phyloP scores from a whole-genome alignment of 2,888 invertebrate species.

The Tyria jacobaeae region DNA sequence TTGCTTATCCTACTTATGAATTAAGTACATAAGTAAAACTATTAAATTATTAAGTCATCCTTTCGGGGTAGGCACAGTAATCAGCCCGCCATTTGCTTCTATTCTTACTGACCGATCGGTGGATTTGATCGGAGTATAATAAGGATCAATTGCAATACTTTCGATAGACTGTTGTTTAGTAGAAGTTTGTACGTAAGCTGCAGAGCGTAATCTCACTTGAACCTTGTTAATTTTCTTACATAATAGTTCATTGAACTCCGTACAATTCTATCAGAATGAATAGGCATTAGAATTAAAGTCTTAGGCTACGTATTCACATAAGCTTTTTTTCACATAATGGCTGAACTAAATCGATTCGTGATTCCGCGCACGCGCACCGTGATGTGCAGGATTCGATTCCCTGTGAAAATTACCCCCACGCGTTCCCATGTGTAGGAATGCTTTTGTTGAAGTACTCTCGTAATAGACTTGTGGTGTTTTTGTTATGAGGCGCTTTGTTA shows the following conservation, averaged over 20 bases:
- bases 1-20: too few species aligned
- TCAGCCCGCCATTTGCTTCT: too few species aligned
- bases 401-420: slow-evolving; percentile 57
- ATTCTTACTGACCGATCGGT: too few species aligned
- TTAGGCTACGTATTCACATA: slow-evolving; percentile 24
- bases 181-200: neutral
- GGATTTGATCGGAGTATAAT: too few species aligned
- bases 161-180: too few species aligned
- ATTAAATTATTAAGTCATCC: too few species aligned
- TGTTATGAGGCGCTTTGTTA: slow-evolving; percentile 12
- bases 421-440: slow-evolving; percentile 25
- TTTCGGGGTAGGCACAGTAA: too few species aligned
- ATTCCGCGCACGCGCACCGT: slow-evolving; percentile 68
- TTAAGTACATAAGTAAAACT: too few species aligned
- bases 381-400: slow-evolving; percentile 65
- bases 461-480: slow-evolving; percentile 14
- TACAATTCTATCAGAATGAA: neutral
- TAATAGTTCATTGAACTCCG: neutral
- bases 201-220: neutral
- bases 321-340: slow-evolving; percentile 35
- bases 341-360: slow-evolving; percentile 71
- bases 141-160: too few species aligned
- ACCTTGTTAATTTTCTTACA: neutral
- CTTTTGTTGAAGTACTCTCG: slow-evolving; percentile 18
- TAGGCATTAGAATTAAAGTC: slow-evolving; percentile 4